Evolutionary conservation across 2,797 vertebrate genomes (phyloP).

Genomic region (Platalea minor): DNA sequence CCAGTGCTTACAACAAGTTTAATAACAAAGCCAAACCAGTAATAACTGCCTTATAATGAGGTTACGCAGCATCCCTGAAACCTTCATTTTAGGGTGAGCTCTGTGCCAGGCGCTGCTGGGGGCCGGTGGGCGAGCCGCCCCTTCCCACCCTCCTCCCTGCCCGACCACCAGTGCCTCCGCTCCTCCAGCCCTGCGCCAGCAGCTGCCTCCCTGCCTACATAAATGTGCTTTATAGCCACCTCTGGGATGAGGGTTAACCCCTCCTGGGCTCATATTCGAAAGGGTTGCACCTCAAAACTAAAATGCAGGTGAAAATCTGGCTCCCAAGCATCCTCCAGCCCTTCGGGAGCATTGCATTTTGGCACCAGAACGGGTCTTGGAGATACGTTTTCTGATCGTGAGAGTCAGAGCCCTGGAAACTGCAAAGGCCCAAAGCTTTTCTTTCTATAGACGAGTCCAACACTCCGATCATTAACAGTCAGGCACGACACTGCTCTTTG

Average conservation of each 20-base stretch:
- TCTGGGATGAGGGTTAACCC: not conserved
- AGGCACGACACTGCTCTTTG: not conserved
- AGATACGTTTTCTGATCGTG: not conserved
- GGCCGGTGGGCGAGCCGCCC: not conserved
- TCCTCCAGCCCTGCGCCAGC: not conserved
- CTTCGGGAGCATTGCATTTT: not conserved
- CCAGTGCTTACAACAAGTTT: not conserved
- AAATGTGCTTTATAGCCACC: not conserved
- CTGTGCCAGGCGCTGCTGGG: not conserved
- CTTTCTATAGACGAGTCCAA: not conserved
- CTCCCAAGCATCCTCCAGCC: not conserved
- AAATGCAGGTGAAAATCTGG: not conserved
- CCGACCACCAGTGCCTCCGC: rapidly evolving
- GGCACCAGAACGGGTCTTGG: not conserved
- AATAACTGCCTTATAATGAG: not conserved
- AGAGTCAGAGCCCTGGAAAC: not conserved
- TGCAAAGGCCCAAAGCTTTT: not conserved
- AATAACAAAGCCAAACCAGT: constrained; percentile 31
- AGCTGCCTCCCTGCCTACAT: not conserved
- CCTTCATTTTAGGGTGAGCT: not conserved
- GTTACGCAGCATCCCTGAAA: not conserved
- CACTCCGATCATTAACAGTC: not conserved
- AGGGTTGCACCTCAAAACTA: not conserved
- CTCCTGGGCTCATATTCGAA: not conserved
- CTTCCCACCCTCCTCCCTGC: not conserved